phyloP scores from a whole-genome alignment of 2,797 vertebrate genomes.

The Danio choprae region DNA sequence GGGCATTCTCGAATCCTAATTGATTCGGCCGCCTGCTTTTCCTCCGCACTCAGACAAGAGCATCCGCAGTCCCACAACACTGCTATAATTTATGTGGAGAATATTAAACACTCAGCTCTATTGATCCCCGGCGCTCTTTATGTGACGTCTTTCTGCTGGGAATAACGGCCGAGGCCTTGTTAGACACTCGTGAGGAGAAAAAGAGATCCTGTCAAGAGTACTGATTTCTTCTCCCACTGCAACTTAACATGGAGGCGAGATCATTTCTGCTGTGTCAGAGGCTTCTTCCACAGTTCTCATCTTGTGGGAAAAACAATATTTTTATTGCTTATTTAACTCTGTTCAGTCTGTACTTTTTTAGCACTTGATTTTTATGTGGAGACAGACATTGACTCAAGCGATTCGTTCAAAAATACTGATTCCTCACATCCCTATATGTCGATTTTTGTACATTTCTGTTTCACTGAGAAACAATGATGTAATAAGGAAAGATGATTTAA shows the following conservation, averaged over 20 bases:
- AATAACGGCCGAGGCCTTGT: constrained; percentile 58
- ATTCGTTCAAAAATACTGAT: not conserved
- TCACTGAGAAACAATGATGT: not conserved
- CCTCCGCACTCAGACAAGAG: constrained; percentile 46
- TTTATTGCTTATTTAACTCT: too few species aligned
- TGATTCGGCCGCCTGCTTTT: constrained; percentile 52
- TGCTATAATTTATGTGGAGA: constrained; percentile 64
- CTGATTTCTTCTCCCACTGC: constrained; percentile 30
- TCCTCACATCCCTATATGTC: too few species aligned
- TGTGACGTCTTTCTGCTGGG: constrained; percentile 61
- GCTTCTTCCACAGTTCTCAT: not conserved
- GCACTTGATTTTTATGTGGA: too few species aligned
- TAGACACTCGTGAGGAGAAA: constrained; percentile 56
- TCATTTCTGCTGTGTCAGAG: constrained; percentile 52
- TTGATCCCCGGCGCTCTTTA: constrained; percentile 63
- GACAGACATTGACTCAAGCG: not conserved
- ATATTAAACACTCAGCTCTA: constrained; percentile 67
- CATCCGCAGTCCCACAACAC: constrained; percentile 54
- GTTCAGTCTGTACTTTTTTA: too few species aligned
- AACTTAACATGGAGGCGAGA: constrained; percentile 43
- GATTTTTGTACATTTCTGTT: too few species aligned
- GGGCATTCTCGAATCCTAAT: constrained; percentile 56
- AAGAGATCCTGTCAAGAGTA: constrained; percentile 56
- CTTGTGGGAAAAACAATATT: too few species aligned
- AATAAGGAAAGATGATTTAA: too few species aligned